Conservation (phyloP, 30 jellyfish, hydroid and myxozoan species). For the Pseudorhiza aurosa region DNA sequence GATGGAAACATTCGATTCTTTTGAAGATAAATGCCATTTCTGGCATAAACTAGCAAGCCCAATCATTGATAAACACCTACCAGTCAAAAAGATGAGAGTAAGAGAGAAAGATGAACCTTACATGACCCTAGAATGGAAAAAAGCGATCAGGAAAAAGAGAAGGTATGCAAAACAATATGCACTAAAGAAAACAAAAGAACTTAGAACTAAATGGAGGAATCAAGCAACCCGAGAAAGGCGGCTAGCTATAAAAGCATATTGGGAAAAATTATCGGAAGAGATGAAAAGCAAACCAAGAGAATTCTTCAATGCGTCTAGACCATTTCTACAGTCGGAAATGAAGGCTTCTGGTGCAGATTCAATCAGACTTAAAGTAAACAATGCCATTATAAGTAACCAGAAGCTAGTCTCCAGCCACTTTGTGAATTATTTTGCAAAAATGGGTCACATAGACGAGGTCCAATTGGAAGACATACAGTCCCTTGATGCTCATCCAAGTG, state of each 20-base stretch:
- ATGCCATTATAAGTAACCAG: conserved; percentile 31
- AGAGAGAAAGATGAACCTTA: conserved; percentile 42
- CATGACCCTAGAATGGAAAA: conserved; percentile 40
- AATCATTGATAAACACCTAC: conserved; percentile 40
- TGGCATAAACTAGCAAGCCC: conserved; percentile 26
- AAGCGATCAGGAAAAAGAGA: conserved; percentile 44
- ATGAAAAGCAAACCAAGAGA: conserved; percentile 56
- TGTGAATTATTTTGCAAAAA: conserved; percentile 19
- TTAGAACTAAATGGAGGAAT: conserved; percentile 23
- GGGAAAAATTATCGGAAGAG: conserved; percentile 50
- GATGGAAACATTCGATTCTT: conserved; percentile 1
- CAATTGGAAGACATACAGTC: conserved; percentile 32
- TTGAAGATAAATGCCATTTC: conserved; percentile 10
- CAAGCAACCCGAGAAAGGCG: conserved; percentile 52
- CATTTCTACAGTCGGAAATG: conserved; percentile 35
- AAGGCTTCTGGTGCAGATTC: conserved; percentile 20
- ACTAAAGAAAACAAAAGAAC: conserved; percentile 5
- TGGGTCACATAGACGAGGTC: conserved; percentile 39
- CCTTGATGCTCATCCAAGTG: conserved; percentile 53
- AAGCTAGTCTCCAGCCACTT: conserved; percentile 37
- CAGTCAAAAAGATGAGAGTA: conserved; percentile 43
- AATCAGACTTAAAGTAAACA: conserved; percentile 32
- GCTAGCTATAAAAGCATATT: conserved; percentile 47
- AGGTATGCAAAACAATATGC: conserved; percentile 35
- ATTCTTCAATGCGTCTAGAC: conserved; percentile 47